These are phyloP conservation scores for Sipha flava DNA, from an alignment of 1,140 invertebrate genomes.

Conservation along the genomic window DNA sequence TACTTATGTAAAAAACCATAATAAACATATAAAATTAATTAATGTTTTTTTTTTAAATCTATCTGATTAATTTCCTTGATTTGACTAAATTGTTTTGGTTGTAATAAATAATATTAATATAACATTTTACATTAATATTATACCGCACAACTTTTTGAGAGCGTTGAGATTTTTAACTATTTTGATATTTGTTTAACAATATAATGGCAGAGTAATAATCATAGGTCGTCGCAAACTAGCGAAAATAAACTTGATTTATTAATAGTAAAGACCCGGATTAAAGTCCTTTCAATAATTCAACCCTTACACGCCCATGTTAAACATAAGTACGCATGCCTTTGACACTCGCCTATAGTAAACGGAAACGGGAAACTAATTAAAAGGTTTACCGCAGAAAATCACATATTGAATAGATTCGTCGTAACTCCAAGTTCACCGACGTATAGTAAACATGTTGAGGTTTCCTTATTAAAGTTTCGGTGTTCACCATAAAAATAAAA, in stretches of 20 bases:
- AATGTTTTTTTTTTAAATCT: too few relatives aligned
- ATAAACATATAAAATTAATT: too few relatives aligned
- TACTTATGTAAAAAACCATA: too few relatives aligned
- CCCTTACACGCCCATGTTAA: not conserved
- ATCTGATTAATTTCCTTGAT: too few relatives aligned
- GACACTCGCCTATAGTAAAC: not conserved
- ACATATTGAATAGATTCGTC: not conserved
- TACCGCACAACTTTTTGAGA: too few relatives aligned
- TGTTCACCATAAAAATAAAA: not conserved
- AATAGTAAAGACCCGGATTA: not conserved
- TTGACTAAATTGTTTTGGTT: too few relatives aligned
- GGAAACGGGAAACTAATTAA: not conserved
- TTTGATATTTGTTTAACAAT: too few relatives aligned
- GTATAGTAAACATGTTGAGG: not conserved
- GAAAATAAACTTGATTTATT: not conserved
- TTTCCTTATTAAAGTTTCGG: not conserved
- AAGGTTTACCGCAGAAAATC: not conserved
- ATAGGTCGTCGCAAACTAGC: too few relatives aligned
- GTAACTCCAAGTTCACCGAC: not conserved
- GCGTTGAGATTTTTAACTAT: too few relatives aligned
- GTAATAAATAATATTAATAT: too few relatives aligned
- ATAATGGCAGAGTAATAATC: too few relatives aligned
- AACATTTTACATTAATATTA: too few relatives aligned
- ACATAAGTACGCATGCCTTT: not conserved
- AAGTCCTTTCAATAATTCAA: not conserved